Conservation (phyloP, 2,113 vertebrate genomes). For the Carassius carassius region DNA sequence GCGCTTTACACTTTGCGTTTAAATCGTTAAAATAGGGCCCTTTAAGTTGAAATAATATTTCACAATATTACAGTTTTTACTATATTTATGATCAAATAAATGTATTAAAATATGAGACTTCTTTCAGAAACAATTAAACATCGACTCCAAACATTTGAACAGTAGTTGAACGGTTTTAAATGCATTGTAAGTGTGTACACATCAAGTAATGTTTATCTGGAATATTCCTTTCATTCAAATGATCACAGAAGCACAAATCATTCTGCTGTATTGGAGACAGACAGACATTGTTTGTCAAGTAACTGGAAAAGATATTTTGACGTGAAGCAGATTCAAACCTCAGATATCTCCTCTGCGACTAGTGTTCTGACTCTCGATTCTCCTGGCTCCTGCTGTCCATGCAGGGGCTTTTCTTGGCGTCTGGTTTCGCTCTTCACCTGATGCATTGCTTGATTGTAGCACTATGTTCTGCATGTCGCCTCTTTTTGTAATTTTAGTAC, state of each 20-base stretch:
- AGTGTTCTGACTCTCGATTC: slow-evolving; percentile 45
- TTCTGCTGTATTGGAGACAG: not conserved
- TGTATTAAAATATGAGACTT: not conserved
- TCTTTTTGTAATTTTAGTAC: not conserved
- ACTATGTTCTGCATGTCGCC: not conserved
- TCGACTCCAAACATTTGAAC: too few species aligned
- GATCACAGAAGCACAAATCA: not conserved
- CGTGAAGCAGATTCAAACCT: not conserved
- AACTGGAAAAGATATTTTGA: slow-evolving; percentile 26
- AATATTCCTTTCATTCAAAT: not conserved
- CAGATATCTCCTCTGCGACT: not conserved
- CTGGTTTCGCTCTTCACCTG: slow-evolving; percentile 29
- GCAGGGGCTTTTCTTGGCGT: slow-evolving; percentile 53
- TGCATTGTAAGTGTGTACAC: not conserved
- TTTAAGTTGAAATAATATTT: not conserved
- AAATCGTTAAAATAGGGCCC: too few species aligned
- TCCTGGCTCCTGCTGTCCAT: slow-evolving; percentile 48
- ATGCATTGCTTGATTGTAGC: slow-evolving; percentile 57
- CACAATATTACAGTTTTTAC: not conserved
- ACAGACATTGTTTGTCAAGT: not conserved
- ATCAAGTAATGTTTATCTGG: not conserved
- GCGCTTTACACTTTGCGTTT: too few species aligned
- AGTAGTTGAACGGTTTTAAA: not conserved
- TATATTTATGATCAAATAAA: not conserved
- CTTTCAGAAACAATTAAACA: not conserved